Percentiles rank a stretch among this genome's conserved stretches.
These are phyloP conservation scores for Ceraclea dissimilis DNA, from an alignment of 2,888 invertebrate genomes.

Conservation along the genomic window DNA sequence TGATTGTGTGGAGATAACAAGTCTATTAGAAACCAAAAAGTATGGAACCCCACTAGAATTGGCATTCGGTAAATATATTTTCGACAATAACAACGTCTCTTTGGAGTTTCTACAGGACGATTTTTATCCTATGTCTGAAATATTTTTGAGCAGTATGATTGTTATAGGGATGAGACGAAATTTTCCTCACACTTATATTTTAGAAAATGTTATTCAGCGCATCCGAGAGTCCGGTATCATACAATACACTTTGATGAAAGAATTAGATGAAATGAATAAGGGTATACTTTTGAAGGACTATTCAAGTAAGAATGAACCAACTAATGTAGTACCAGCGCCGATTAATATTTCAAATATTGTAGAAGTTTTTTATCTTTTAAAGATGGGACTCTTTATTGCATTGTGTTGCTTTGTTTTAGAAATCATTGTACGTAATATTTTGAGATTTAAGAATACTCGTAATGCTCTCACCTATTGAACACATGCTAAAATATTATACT, in stretches of 20 bases:
- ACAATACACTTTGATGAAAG: background rate
- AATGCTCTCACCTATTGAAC: too few species aligned
- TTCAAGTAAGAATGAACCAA: background rate
- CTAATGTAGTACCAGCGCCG: background rate
- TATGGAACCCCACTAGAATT: constrained; percentile 10
- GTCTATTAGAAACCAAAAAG: background rate
- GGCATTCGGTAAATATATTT: constrained; percentile 8
- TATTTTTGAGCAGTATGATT: constrained; percentile 3
- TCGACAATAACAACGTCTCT: background rate
- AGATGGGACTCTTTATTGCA: background rate
- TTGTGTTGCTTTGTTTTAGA: background rate
- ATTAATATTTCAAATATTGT: background rate
- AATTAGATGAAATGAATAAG: background rate
- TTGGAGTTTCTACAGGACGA: constrained; percentile 1
- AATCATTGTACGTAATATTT: too few species aligned
- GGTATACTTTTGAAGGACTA: background rate
- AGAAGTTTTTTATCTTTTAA: background rate
- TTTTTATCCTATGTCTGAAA: constrained; percentile 6
- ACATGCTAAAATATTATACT: too few species aligned
- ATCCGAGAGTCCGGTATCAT: constrained; percentile 13
- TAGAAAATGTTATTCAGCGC: constrained; percentile 9
- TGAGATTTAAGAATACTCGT: too few species aligned
- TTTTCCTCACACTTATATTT: constrained; percentile 12
- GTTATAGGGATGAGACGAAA: constrained; percentile 11
- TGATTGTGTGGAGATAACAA: background rate